Evolutionary conservation across 1,140 invertebrate genomes (phyloP), one percentile per base, ranked within the genome.

Genomic region (Pseudomyrmex sp.): DNA sequence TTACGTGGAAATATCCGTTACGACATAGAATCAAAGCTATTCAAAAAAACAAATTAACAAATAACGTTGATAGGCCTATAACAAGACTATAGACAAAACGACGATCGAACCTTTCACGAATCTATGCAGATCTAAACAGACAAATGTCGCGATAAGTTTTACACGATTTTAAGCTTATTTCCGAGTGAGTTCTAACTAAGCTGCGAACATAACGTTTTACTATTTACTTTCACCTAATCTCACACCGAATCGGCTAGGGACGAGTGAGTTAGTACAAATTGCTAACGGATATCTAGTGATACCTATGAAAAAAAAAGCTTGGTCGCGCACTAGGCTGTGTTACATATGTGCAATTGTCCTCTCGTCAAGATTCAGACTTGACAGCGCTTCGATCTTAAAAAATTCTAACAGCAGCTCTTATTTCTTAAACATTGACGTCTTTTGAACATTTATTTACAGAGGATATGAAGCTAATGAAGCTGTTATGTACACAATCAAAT

Each of bases 401-500:
- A 79, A 72, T 20, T 80, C 65, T 61, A 80, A 35, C 66, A 79
- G 54, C 54, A 46, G 13, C 56, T 79, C 70, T 66, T 61, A 8
- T 35, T 18, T 35, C 15, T 7, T 80, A 80, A 80, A 80, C n/a
- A 80, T 50, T 72, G 54, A 70, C 2, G 44, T 80, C 72, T 7
- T 26, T 50, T 10, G 48, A 18, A 59, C 61, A 44, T 48, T 80
- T 80, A 80, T 80, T 80, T 80, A 80, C 76, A 80, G 44, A 72
- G 46, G n/a, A 59, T 61, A 59, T 50, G 44, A 48, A 52, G 65
- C 66, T 72, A 48, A 59, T 48, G 13, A 20, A 48, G 52, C 50
- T 46, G 58, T 79, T 35, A 79, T 79, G 26, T 59, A 69, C 65
- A 69, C 26, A 18, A 59, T 58, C 48, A 18, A 58, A 48, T 48